Evolutionary conservation across 2,113 vertebrate genomes (phyloP), one percentile per base, ranked within the genome.

Genomic region (Embiotoca jacksoni): DNA sequence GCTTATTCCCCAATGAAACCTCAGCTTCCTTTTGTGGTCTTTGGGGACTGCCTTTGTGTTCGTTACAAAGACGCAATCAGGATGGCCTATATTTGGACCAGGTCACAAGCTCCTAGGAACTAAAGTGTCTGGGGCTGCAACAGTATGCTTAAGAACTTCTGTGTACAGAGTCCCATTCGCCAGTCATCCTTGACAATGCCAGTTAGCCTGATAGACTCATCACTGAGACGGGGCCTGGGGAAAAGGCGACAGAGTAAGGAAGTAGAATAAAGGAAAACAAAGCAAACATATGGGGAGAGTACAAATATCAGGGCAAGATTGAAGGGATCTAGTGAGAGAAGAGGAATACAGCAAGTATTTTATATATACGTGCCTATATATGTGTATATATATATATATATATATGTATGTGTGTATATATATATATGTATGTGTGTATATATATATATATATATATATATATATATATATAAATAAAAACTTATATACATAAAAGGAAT

Each of bases 41-140:
- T 83, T 60, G 80, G n/a, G 32, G 10, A 2, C 14, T 47, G 62
- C 81, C 66, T 90, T 92, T 85, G 90, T 87, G 84, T 89, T 92
- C 87, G 86, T 90, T 91, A 75, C 64, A 85, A 85, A 78, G 82
- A 83, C 76, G 76, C 82, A 92, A 91, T 87, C 80, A 84, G 70
- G 53, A 52, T 68, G 55, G 47, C 58, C 69, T 36, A 63, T 55
- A 63, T 75, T 78, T 78, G 65, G 76, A 81, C 69, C 37, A 61
- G 64, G 60, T 62, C 81, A 82, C 54, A 47, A 67, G 61, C 75
- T 76, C 75, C 56, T 39, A 39, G 72, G 79, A 90, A 78, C 65
- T 71, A 3, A 71, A 85, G 46, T 55, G 65, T 85, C 82, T 56
- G 55, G 62, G 63, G 81, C 71, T 53, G 23, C 23, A 23, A 23